Conservation (phyloP, 2,797 vertebrate genomes). For the Sebastes glaucus region DNA sequence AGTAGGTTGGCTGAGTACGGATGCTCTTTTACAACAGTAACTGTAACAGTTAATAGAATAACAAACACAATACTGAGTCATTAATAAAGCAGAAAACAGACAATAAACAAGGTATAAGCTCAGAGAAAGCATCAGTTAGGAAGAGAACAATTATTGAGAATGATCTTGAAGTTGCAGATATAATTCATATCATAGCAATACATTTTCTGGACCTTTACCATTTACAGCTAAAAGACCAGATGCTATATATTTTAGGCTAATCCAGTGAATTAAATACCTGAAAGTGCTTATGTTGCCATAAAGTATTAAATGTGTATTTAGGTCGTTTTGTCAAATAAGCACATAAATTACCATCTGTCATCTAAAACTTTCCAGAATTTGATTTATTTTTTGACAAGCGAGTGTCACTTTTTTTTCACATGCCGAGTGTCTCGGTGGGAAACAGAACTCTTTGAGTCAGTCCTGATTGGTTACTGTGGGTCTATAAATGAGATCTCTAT, state of each 20-base stretch:
- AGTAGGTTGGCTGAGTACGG: neutral
- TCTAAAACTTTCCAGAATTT: neutral
- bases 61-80: neutral
- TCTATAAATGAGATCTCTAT: conserved; percentile 42
- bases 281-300: neutral
- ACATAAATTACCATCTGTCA: neutral
- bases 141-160: neutral
- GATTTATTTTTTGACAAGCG: neutral
- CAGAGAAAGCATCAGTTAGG: neutral
- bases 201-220: neutral
- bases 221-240: neutral
- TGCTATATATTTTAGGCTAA: neutral
- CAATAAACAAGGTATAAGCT: neutral
- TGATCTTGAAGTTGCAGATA: neutral
- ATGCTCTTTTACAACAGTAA: neutral
- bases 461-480: conserved; percentile 23
- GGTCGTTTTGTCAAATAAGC: neutral
- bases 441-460: neutral
- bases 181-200: neutral
- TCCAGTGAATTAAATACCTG: neutral
- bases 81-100: neutral
- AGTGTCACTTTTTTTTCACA: neutral
- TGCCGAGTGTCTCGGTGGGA: neutral
- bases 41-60: neutral
- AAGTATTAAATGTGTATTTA: neutral